These are phyloP conservation scores for Corapipo altera DNA, from an alignment of 2,113 vertebrate species.

Conservation along the genomic window DNA sequence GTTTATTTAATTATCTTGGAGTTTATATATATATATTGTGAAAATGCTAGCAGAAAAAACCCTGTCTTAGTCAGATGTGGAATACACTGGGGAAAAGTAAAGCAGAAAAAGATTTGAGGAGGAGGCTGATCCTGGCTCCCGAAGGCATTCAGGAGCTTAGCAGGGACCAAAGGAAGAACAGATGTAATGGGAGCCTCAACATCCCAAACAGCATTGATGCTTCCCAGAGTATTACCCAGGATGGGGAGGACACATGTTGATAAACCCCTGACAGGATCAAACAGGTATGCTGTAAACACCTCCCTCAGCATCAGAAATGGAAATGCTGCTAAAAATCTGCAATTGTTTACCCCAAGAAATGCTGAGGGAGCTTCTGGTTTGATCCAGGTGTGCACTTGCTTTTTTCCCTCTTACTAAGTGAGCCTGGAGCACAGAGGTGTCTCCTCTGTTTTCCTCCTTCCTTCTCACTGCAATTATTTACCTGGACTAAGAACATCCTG, in stretches of 20 bases:
- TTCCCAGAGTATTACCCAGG: not conserved
- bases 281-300: not conserved
- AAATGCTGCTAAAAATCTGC: not conserved
- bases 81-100: not conserved
- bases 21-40: constrained; percentile 66
- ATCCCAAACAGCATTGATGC: not conserved
- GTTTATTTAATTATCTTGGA: constrained; percentile 74
- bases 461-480: not conserved
- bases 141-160: not conserved
- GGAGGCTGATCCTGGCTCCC: not conserved
- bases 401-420: not conserved
- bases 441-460: not conserved
- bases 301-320: not conserved
- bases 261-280: not conserved
- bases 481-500: not conserved
- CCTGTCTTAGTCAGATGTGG: not conserved
- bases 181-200: not conserved
- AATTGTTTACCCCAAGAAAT: not conserved
- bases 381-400: not conserved
- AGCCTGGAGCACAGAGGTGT: not conserved
- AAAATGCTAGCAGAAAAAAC: constrained; percentile 62
- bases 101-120: not conserved
- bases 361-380: not conserved
- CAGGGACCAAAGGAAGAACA: not conserved
- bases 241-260: not conserved